Evolutionary conservation across 1,140 invertebrate genomes (phyloP), one percentile per base, ranked within the genome.

Genomic region (Heliothis subflexa): DNA sequence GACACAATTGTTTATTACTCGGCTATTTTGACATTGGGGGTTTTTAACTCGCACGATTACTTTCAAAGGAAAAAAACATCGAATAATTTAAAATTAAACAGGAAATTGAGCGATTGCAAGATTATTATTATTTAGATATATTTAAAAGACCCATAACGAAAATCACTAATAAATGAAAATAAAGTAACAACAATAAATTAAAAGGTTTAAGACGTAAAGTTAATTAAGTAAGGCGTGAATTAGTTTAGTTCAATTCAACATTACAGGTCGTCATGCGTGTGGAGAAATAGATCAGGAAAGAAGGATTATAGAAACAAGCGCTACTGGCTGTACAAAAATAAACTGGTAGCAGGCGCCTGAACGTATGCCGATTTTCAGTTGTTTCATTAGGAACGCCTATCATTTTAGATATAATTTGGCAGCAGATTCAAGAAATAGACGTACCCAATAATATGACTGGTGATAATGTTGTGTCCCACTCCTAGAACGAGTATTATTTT

Each of bases 301-400:
- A 64, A 64, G 18, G 47, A 52, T 52, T 70, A 70, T 45, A 45
- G 21, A 72, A 13, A 66, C 40, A 1, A 11, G 40, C 62, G 40
- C 18, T 14, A n/a, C 12, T 50, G 28, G 71, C 13, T 18, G 47
- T 70, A 66, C 52, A 54, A 75, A 78, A 75, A 78, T 68, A 81
- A 73, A 78, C 61, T 57, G 11, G 2, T 52, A 78, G 25, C 12
- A 78, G 80, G 79, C 76, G 82, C 72, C 82, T 45, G 76, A 50
- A 21, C 57, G 82, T 83, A 79, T 83, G 76, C 12, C 70, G 61
- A 28, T 74, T 68, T 74, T 78, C 50, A 82, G 57, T 57, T 79
- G 64, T 52, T 71, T 25, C 47, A 50, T 66, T 54, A 55, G 52
- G 55, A 40, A 28, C 28, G 40, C 21, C 21, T 25, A 25, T 25